These are phyloP conservation scores for Hapalemur alaotrensis DNA, from an alignment of 2,797 vertebrate species.

Conservation along the genomic window DNA sequence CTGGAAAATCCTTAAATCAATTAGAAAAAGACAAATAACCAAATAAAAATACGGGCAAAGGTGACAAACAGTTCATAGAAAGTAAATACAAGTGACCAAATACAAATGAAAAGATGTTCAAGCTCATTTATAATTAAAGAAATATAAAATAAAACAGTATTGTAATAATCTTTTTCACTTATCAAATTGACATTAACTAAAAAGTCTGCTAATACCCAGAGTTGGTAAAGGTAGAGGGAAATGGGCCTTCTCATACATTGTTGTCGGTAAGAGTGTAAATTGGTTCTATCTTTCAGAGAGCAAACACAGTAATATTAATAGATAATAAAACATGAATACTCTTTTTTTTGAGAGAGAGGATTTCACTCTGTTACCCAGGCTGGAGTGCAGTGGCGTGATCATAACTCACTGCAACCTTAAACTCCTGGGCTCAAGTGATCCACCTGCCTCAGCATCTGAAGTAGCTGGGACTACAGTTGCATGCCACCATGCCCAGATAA, in stretches of 20 bases:
- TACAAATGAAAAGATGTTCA: slow-evolving; percentile 18
- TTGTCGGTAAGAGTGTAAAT: background rate
- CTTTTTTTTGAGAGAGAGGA: background rate
- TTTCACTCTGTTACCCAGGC: background rate
- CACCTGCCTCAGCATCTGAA: background rate
- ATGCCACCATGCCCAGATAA: background rate
- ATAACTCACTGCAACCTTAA: background rate
- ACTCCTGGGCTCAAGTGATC: background rate
- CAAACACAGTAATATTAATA: background rate
- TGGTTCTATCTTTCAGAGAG: background rate
- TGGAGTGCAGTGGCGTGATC: background rate
- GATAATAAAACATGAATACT: background rate
- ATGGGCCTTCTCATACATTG: background rate
- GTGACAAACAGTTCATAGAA: slow-evolving; percentile 15
- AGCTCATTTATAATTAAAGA: slow-evolving; percentile 22
- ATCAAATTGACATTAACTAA: background rate
- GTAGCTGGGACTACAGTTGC: background rate
- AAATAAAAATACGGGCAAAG: slow-evolving; percentile 17
- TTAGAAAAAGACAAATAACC: slow-evolving; percentile 33
- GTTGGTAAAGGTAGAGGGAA: background rate
- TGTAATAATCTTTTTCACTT: background rate
- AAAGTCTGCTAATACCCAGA: background rate
- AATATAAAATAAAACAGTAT: slow-evolving; percentile 22
- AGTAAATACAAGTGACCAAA: slow-evolving; percentile 41
- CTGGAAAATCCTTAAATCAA: background rate